Evolutionary conservation across 2,888 invertebrate species (phyloP), one percentile per base, ranked within the genome.

Genomic region (Agriopis marginaria): DNA sequence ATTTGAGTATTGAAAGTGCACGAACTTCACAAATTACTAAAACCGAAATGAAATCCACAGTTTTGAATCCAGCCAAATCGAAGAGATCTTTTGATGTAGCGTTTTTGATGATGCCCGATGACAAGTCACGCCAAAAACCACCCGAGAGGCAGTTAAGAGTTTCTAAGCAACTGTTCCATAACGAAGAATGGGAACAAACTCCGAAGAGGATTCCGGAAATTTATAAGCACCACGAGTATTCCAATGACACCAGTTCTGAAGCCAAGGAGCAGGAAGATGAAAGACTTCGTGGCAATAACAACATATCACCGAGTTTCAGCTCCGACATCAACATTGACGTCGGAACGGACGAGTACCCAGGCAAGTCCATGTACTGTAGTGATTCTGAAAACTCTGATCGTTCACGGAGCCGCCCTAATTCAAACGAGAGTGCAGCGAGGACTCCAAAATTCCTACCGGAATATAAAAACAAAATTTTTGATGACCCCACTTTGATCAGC

Each of bases 81-180:
- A 98, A 98, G 82, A 94, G 98, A 14, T 97, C 98, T 0, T 98
- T 98, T 85, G 98, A 98, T 86, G 98, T 98, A 10, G 98, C 98
- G 0, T 98, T 98, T 81, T 91, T 98, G 40, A 98, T 98, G 95
- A 96, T 97, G 87, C 98, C 98, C 1, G 98, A 98, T 84, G 98
- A 98, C 73, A 97, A 97, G 81, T 89, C 97, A 58, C 96, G 96
- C 63, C 95, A 96, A 58, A 96, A 96, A 78, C 95, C 95, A 75
- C 93, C 90, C 59, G 95, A 95, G 72, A 91, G 95, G 75, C 95
- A 94, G 82, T 87, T 94, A 45, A 85, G 95, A 81, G 91, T 95
- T 32, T 92, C 94, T 0, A 95, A 94, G 75, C 93, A 94, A 76
- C 82, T 94, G 53, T 93, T 94, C 65, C 89, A 89, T 64, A 92